phyloP scores from a whole-genome alignment of 2,888 invertebrate species.

The Linnaemya tessellans region DNA sequence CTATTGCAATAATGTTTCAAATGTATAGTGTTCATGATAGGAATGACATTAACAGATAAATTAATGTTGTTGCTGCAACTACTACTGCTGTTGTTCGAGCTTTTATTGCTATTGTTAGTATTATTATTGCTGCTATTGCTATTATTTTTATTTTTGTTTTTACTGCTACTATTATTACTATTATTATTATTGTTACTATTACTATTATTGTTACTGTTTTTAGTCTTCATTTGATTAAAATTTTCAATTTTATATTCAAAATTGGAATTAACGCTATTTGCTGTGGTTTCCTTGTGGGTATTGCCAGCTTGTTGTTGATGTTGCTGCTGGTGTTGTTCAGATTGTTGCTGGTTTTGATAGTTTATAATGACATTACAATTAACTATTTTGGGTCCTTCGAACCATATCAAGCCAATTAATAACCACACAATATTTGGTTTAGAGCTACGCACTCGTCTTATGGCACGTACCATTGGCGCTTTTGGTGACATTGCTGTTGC shows the following conservation, averaged over 20 bases:
- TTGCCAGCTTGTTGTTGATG: constrained; percentile 58
- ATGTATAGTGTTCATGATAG: constrained; percentile 47
- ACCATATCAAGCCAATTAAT: constrained; percentile 81
- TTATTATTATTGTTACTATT: constrained; percentile 19
- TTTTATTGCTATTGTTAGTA: neutral
- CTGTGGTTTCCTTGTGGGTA: constrained; percentile 36
- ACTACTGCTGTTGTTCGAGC: constrained; percentile 4
- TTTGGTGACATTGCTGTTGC: neutral
- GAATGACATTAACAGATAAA: constrained; percentile 53
- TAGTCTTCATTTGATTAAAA: constrained; percentile 52
- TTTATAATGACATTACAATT: constrained; percentile 78
- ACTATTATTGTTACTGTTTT: constrained; percentile 38
- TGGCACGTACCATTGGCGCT: constrained; percentile 11
- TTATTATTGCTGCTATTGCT: constrained; percentile 7
- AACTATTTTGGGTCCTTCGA: constrained; percentile 80
- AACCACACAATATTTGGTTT: constrained; percentile 80
- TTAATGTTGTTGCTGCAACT: constrained; percentile 28
- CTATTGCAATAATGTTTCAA: constrained; percentile 58
- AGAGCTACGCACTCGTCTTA: constrained; percentile 58
- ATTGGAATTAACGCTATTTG: constrained; percentile 48
- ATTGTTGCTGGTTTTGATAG: constrained; percentile 70
- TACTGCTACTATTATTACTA: constrained; percentile 25
- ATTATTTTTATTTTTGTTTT: constrained; percentile 23
- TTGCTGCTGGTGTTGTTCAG: constrained; percentile 61
- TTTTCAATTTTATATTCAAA: constrained; percentile 57